Conservation (phyloP, 2,888 invertebrate species). For the Nemotelus nigrinus region DNA sequence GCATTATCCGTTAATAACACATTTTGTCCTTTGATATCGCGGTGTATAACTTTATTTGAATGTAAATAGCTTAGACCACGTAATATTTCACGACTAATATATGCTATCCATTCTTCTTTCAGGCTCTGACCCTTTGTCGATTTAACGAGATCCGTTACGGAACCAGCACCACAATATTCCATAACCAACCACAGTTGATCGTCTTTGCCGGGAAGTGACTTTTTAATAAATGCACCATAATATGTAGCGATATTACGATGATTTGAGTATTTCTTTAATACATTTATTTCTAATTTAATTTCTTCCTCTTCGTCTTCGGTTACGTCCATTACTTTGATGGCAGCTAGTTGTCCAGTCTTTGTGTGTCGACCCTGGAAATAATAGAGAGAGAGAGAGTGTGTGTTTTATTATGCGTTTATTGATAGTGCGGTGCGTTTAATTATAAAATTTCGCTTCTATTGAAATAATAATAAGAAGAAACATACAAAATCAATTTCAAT, state of each 20-base stretch:
- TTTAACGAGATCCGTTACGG: constrained; percentile 98
- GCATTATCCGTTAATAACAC: constrained; percentile 99
- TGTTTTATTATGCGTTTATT: not conserved
- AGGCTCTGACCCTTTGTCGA: constrained; percentile 97
- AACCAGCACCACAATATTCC: constrained; percentile 99
- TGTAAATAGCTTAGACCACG: constrained; percentile 97
- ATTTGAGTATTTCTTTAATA: constrained; percentile 98
- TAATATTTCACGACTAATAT: constrained; percentile 95
- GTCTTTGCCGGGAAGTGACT: constrained; percentile 98
- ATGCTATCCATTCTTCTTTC: constrained; percentile 99
- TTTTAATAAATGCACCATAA: constrained; percentile 99
- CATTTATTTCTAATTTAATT: constrained; percentile 99
- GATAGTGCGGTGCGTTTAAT: too few species aligned
- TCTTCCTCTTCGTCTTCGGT: constrained; percentile 99
- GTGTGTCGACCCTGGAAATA: constrained; percentile 92
- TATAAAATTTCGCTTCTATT: too few species aligned
- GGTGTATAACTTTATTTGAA: constrained; percentile 98
- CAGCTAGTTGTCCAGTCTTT: constrained; percentile 99
- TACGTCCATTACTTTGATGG: constrained; percentile 99
- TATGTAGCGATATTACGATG: constrained; percentile 99
- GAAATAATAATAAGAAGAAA: too few species aligned
- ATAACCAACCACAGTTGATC: constrained; percentile 99
- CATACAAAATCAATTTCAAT: too few species aligned
- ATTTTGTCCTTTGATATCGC: constrained; percentile 99
- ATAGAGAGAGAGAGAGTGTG: constrained; percentile 48